Evolutionary conservation across 1,140 invertebrate species (phyloP), one percentile per base, ranked within the genome.

Genomic region (Sycobia sp.): DNA sequence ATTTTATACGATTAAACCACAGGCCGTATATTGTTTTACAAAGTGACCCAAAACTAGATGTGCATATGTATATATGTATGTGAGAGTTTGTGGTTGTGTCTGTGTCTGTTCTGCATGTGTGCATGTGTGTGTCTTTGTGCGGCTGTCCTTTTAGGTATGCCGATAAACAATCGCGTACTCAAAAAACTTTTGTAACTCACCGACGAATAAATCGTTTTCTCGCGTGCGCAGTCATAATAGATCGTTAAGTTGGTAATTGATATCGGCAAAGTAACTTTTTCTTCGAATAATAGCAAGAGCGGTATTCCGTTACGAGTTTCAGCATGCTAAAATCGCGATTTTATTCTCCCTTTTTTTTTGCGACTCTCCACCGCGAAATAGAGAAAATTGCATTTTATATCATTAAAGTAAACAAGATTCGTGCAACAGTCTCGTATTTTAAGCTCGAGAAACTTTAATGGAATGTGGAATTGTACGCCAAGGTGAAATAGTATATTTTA

Each of bases 1-100:
- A 51, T 49, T 53, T 60, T 47, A 53, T 18, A 51, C 36, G 47
- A 27, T 60, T 53, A 51, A 49, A 60, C 9, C 27, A 53, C 47
- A 18, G 46, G 22, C 36, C 51, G 23, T 27, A 39, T n/a, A 23
- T 49, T 49, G 41, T 60, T 16, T 60, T 18, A 2, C 16, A n/a
- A n/a, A 27, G 0, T 49, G 46, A 49, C 32, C 44, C 44, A 59
- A 25, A 25, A n/a, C 34, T 59, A 47, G 9, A 23, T 47, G 3
- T 57, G 4, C 16, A 13, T 47, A 3, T 16, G 7, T 9, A 25
- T 36, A 11, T 34, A 10, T 38, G 3, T 53, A 1, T 51, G 29
- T 53, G 1, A 18, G 29, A 20, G 16, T 32, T 7, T 11, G 29
- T 32, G 29, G 29, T 11, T 32, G 29, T 32, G 5, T 32, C 5